Conservation (phyloP, 2,888 invertebrate species). For the Drosophila acutilabella region DNA sequence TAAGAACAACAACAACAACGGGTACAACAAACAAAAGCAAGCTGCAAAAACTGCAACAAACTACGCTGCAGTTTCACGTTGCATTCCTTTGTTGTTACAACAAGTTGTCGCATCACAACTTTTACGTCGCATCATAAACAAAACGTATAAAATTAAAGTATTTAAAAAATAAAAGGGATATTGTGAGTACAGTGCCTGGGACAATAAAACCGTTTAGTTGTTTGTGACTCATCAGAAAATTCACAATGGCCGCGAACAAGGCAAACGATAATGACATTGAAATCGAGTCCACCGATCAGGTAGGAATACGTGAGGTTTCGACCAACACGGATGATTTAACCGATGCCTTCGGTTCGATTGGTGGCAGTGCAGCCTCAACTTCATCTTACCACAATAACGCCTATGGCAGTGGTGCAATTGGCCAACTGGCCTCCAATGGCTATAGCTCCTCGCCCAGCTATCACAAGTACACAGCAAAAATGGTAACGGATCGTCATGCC, state of each 20-base stretch:
- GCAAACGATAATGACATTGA: constrained; percentile 35
- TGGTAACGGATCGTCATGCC: constrained; percentile 89
- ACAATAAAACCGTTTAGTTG: constrained; percentile 29
- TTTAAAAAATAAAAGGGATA: not conserved
- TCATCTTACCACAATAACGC: constrained; percentile 44
- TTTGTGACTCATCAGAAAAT: constrained; percentile 68
- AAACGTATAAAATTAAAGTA: too few species aligned
- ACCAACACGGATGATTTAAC: constrained; percentile 75
- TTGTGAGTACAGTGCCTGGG: constrained; percentile 8
- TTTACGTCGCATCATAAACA: not conserved
- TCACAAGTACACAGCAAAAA: constrained; percentile 84
- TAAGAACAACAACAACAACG: constrained; percentile 16
- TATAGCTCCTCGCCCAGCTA: constrained; percentile 76
- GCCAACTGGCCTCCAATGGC: constrained; percentile 75
- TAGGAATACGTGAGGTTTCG: constrained; percentile 67
- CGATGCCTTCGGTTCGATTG: constrained; percentile 80
- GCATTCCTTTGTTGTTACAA: constrained; percentile 52
- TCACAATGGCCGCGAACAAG: constrained; percentile 60
- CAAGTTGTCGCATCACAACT: constrained; percentile 17
- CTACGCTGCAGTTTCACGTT: constrained; percentile 35
- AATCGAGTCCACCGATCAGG: constrained; percentile 71
- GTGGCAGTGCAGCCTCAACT: constrained; percentile 29
- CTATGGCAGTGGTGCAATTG: constrained; percentile 75
- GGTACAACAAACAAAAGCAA: constrained; percentile 45
- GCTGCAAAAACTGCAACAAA: constrained; percentile 29